Evolutionary conservation across 2,113 vertebrate genomes (phyloP), one percentile per base, ranked within the genome.

Genomic region (Scopus umbretta): DNA sequence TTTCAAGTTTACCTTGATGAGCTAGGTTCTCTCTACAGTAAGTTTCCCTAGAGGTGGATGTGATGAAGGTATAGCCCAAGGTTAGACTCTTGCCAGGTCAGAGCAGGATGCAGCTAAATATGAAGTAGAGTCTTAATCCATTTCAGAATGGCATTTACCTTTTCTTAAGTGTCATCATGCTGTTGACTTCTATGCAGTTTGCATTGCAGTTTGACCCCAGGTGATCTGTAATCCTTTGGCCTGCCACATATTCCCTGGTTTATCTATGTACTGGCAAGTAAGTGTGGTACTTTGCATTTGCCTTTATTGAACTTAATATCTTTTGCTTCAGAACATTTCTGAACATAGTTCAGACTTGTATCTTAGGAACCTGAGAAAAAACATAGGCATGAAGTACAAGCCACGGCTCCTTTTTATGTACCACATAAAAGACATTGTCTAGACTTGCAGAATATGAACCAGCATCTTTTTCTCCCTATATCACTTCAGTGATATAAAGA

Each of bases 311-410:
- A 80, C 70, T 43, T 49, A 59, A 32, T 67, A 40, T 53, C 9
- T 3, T 80, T 55, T 58, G 8, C 34, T 78, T 79, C 25, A 79
- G 26, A 92, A 53, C 2, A 36, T 59, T 42, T 42, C 40, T 42
- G n/a, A n/a, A 13, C 0, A 1, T 71, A 58, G 34, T 53, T 93
- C 61, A 49, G 65, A 49, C 42, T 85, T 81, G 21, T 16, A 45
- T 19, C 45, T 58, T 73, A 70, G 20, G 43, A 87, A 66, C 2
- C 0, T 25, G 21, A 79, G 6, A 62, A 71, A 88, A 38, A 74
- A 10, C 0, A 1, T 10, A 26, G 2, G 9, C 4, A 4, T 38
- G 12, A 40, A 47, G 26, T 70, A 17, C 59, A 21, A 42, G 7
- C 15, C 21, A 66, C 10, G 47, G 12, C 3, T 49, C 11, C 27